A percentile compares a stretch with the other conserved stretches of the same genome.
phyloP scores from a whole-genome alignment of 2,797 vertebrate species.

The Hemitrygon akajei region DNA sequence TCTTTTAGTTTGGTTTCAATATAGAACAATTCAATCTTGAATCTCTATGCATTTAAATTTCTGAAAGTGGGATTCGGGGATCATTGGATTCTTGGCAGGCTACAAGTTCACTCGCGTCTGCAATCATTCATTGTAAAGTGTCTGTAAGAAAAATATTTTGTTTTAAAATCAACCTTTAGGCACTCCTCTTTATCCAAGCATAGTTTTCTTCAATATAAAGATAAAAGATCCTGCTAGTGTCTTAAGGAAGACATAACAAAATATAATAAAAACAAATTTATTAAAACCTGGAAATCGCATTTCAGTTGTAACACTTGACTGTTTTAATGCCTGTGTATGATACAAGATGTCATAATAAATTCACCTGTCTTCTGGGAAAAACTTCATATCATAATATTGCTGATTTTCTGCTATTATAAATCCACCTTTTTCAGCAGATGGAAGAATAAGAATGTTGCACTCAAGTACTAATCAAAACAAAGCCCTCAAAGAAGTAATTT shows the following conservation, averaged over 20 bases:
- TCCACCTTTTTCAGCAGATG: neutral
- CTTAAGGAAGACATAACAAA: neutral
- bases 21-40: neutral
- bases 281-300: neutral
- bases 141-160: neutral
- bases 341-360: neutral
- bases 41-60: neutral
- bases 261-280: neutral
- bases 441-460: neutral
- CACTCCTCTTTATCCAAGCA: neutral
- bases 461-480: neutral
- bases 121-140: neutral
- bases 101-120: neutral
- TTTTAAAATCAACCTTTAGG: neutral
- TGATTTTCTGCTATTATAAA: neutral
- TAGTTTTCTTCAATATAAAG: neutral
- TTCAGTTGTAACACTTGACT: neutral
- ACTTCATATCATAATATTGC: too few species aligned
- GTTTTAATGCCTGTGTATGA: neutral
- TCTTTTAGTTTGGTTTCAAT: neutral
- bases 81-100: too few species aligned
- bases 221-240: neutral
- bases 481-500: neutral
- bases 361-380: neutral
- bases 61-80: neutral